A percentile compares a stretch with the other conserved stretches of the same genome.
Evolutionary conservation across 2,888 invertebrate species (phyloP).

Genomic region (Acanthosepion esculentum): DNA sequence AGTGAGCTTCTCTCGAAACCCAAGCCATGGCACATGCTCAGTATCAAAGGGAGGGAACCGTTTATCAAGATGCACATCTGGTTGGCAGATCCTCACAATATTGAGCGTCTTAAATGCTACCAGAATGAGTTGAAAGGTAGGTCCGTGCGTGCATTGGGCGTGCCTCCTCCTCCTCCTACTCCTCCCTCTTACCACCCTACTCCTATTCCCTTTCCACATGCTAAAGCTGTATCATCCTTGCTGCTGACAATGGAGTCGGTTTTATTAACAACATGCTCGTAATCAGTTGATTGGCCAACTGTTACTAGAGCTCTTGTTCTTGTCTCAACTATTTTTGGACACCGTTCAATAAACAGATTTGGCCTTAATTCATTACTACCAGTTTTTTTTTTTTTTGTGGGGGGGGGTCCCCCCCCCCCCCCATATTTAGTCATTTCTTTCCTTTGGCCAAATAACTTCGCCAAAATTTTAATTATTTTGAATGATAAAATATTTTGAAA

Average conservation of each 20-base stretch:
- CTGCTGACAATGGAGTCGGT: slow-evolving; percentile 13
- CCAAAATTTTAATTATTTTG: neutral
- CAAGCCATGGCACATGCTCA: slow-evolving; percentile 99
- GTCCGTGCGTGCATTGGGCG: slow-evolving; percentile 49
- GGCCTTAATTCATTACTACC: neutral
- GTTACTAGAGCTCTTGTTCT: slow-evolving; percentile 9
- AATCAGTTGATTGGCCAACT: slow-evolving; percentile 8
- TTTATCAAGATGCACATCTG: slow-evolving; percentile 84
- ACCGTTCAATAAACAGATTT: neutral
- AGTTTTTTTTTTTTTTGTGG: neutral
- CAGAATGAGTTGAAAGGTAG: slow-evolving; percentile 75
- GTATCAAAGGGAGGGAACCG: slow-evolving; percentile 93
- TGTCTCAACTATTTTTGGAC: neutral
- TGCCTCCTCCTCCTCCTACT: slow-evolving; percentile 38
- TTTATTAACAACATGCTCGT: slow-evolving; percentile 23
- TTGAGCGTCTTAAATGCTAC: slow-evolving; percentile 86
- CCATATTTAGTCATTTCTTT: neutral
- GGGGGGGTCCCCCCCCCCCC: too few relatives aligned
- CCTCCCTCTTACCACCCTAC: slow-evolving; percentile 41
- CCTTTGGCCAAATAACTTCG: neutral
- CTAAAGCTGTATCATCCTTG: slow-evolving; percentile 25
- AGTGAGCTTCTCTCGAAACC: slow-evolving; percentile 97
- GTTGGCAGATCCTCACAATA: slow-evolving; percentile 95
- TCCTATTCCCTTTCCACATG: neutral
- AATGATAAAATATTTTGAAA: neutral